Evolutionary conservation across 2,113 vertebrate genomes (phyloP).

Genomic region (Orientallactaga bullata): DNA sequence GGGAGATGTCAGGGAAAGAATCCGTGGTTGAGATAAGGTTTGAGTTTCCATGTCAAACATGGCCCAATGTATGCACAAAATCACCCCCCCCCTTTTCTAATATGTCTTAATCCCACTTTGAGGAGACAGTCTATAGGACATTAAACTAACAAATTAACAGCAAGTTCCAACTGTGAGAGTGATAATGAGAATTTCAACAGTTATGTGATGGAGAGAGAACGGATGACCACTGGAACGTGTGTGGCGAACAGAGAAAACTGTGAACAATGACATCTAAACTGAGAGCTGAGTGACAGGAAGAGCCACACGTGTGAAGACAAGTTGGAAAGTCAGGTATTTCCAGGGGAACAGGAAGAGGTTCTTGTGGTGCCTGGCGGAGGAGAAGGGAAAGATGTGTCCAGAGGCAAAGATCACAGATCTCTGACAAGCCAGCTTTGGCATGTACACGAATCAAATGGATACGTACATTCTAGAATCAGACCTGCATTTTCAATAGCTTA

Average conservation of each 20-base stretch:
- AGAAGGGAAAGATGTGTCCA: accelerated
- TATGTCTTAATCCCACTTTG: background rate
- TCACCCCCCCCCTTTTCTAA: background rate
- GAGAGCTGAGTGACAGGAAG: background rate
- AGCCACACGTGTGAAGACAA: background rate
- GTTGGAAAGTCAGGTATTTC: background rate
- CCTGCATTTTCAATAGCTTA: background rate
- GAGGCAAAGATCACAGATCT: background rate
- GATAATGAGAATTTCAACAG: background rate
- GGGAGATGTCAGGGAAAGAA: background rate
- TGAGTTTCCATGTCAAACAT: background rate
- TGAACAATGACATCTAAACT: background rate
- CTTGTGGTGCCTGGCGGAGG: accelerated
- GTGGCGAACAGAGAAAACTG: background rate
- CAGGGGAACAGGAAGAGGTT: background rate
- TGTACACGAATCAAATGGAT: background rate
- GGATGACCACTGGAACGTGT: background rate
- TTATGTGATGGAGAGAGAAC: no score
- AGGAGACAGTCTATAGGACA: background rate
- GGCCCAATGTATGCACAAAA: background rate
- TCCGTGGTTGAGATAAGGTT: background rate
- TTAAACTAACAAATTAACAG: background rate
- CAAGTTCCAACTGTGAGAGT: no score
- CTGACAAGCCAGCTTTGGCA: background rate
- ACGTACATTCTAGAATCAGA: background rate